Evolutionary conservation across 2,888 invertebrate genomes (phyloP), one percentile per base, ranked within the genome.

Genomic region (Drosophila villosipedis): DNA sequence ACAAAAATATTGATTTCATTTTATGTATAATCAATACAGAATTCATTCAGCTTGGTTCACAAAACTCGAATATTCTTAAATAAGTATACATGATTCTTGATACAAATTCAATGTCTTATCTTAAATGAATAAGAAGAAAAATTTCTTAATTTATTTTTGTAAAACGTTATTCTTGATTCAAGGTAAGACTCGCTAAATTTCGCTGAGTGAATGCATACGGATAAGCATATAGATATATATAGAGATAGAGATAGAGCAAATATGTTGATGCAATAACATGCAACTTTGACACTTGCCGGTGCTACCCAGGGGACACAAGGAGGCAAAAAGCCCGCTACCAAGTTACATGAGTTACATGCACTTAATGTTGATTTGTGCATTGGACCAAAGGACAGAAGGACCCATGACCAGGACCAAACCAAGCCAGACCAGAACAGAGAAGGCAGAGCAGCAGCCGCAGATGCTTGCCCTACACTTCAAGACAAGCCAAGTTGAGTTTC

Each of bases 251-350:
- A 50, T 30, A 50, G 64, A 61, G 70, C 70, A 78, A 86, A 78
- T 89, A 84, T 84, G 85, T 78, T 76, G 78, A 82, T 84, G 89
- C 85, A 89, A 89, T 84, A 89, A 86, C 89, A 89, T 85, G 89
- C 73, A 86, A 86, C 84, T 89, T 84, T 85, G 86, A 80, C 85
- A 85, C 86, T 82, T 71, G 61, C 71, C 50, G 76, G 76, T 72
- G 73, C 76, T 19, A 39, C 39, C n/a, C 6, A 22, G 14, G 12
- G 33, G 12, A 16, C 16, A 35, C 5, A 41, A 25, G 25, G 54
- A 14, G 19, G 55, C 39, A 14, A 30, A 22, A 54, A 7, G 3
- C 14, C 12, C 25, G 19, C 25, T n/a, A 43, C 30, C 59, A 68
- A 58, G 54, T 66, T 68, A 64, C 77, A 73, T 71, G 69, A 84